Evolutionary conservation across 1,140 invertebrate genomes (phyloP).

Genomic region (Neodiprion pinetum): DNA sequence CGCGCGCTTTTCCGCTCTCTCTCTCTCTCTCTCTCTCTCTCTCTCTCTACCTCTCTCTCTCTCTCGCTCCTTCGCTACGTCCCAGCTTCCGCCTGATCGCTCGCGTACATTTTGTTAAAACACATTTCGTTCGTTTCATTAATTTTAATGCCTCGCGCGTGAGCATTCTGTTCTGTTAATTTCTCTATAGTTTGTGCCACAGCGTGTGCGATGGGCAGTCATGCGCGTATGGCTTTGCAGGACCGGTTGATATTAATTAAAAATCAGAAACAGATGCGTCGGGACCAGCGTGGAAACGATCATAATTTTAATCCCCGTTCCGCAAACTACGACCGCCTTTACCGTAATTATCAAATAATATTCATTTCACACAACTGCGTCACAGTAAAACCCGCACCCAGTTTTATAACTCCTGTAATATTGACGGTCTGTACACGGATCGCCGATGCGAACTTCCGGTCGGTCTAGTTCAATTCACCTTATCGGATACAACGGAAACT

Average conservation of each 20-base stretch:
- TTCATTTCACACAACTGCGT: neutral
- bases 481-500: too few species aligned
- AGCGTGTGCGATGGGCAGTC: neutral
- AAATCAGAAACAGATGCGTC: conserved; percentile 4
- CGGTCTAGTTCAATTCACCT: too few species aligned
- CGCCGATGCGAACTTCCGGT: too few species aligned
- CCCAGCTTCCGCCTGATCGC: conserved; percentile 16
- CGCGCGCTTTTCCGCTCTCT: neutral
- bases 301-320: neutral
- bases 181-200: conserved; percentile 5
- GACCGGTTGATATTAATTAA: neutral
- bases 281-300: neutral
- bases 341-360: neutral
- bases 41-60: conserved; percentile 2
- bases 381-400: too few species aligned
- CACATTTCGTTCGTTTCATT: conserved; percentile 7
- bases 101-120: conserved; percentile 5
- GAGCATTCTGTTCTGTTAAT: conserved; percentile 7
- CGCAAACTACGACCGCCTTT: neutral
- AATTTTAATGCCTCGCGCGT: conserved; percentile 7
- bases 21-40: conserved; percentile 10
- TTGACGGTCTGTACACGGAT: too few species aligned
- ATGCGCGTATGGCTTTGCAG: neutral
- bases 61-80: conserved; percentile 16
- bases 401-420: too few species aligned